A percentile compares a stretch with the other conserved stretches of the same genome.
Conservation (phyloP, 1,140 invertebrate species). For the Carcinoscorpius rotundicauda region DNA sequence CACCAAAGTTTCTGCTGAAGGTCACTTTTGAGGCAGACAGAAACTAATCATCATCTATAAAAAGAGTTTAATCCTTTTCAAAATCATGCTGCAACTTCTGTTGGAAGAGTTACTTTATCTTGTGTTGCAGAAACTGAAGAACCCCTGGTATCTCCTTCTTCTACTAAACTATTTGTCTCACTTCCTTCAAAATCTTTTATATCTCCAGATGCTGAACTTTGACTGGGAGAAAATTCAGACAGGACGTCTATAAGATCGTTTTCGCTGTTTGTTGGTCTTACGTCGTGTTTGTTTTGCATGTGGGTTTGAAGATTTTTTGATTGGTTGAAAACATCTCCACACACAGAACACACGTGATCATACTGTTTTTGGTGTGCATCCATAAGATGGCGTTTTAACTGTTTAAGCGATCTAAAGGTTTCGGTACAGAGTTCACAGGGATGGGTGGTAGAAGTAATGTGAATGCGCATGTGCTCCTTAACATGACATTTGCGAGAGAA, state of each 20-base stretch:
- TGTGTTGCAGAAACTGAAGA: constrained; percentile 7
- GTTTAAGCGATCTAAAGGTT: constrained; percentile 15
- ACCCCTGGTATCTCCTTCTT: constrained; percentile 13
- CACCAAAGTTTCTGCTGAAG: too few species aligned
- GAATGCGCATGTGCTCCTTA: constrained; percentile 31
- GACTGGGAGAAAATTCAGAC: constrained; percentile 13
- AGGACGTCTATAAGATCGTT: constrained; percentile 5
- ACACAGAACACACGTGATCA: constrained; percentile 20
- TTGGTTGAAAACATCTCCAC: constrained; percentile 24
- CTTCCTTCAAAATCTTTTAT: constrained; percentile 18
- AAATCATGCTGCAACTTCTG: neutral
- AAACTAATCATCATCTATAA: too few species aligned
- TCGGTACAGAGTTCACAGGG: constrained; percentile 18
- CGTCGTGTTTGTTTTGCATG: constrained; percentile 20
- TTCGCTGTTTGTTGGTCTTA: neutral
- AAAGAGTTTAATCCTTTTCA: too few species aligned
- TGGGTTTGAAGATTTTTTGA: constrained; percentile 24
- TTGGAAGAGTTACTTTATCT: neutral
- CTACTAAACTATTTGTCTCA: constrained; percentile 15
- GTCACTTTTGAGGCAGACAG: too few species aligned
- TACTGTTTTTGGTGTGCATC: constrained; percentile 11
- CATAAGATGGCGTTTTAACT: constrained; percentile 9
- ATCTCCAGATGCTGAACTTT: constrained; percentile 17
- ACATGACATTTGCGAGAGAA: constrained; percentile 31
- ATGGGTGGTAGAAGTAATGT: constrained; percentile 19